A percentile compares a stretch with the other conserved stretches of the same genome.
Conservation (phyloP, 2,113 vertebrate genomes). For the Neogale vison region DNA sequence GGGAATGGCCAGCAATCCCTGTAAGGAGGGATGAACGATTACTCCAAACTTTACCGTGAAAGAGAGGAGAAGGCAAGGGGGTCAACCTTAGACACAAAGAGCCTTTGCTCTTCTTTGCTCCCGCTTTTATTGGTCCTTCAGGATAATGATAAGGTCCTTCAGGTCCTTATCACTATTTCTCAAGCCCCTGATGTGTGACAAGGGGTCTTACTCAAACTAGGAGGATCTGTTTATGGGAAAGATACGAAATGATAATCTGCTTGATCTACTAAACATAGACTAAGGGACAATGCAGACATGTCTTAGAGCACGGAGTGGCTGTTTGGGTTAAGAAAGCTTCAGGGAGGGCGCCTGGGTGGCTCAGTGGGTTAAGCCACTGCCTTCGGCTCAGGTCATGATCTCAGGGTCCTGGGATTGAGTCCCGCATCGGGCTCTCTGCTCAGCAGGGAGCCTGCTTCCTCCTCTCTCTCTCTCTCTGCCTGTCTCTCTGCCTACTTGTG, state of each 20-base stretch:
- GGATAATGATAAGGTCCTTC: neutral
- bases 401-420: no score
- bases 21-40: neutral
- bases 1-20: neutral
- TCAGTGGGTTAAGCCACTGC: no score
- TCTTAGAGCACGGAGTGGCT: neutral
- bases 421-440: no score
- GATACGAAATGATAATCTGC: neutral
- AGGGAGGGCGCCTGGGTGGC: neutral
- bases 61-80: neutral
- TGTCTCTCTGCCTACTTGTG: no score
- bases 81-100: neutral
- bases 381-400: no score
- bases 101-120: neutral
- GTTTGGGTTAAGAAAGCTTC: neutral
- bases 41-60: neutral
- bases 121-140: neutral
- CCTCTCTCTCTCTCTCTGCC: no score
- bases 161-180: neutral
- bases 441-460: no score
- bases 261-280: neutral
- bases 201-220: neutral
- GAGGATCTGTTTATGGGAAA: neutral
- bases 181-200: neutral
- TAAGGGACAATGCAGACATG: neutral